A percentile compares a stretch with the other conserved stretches of the same genome.
phyloP scores from a whole-genome alignment of 1,140 invertebrate genomes.

The Radopholus similis region DNA sequence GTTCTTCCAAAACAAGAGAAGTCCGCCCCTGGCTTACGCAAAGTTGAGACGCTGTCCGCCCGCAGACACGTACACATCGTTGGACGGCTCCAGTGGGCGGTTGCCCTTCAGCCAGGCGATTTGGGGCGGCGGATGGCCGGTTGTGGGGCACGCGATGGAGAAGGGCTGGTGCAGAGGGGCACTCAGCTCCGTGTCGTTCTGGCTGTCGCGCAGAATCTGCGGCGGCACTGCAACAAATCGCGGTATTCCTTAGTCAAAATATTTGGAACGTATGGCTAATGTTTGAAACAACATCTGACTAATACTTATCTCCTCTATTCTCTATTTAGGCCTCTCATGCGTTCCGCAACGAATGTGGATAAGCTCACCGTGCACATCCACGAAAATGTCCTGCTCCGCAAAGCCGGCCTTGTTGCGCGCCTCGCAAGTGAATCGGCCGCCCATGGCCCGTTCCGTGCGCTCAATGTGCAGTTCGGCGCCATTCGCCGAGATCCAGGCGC shows the following conservation, averaged over 20 bases:
- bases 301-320: no score
- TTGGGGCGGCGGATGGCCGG: slow-evolving; percentile 63
- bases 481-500: slow-evolving; percentile 30
- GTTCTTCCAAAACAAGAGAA: no score
- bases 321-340: no score
- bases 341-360: no score
- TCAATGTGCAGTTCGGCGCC: not conserved
- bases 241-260: no score
- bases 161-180: slow-evolving; percentile 54
- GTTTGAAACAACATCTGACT: no score
- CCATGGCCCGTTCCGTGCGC: slow-evolving; percentile 49
- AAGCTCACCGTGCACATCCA: no score
- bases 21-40: slow-evolving; percentile 5
- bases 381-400: no score
- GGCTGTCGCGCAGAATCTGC: slow-evolving; percentile 48
- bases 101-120: slow-evolving; percentile 64
- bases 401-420: slow-evolving; percentile 63
- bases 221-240: slow-evolving; percentile 61
- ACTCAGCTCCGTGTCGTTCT: slow-evolving; percentile 47
- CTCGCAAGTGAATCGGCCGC: slow-evolving; percentile 62
- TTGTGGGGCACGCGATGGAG: slow-evolving; percentile 62
- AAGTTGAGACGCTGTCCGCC: slow-evolving; percentile 36
- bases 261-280: no score
- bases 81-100: slow-evolving; percentile 29
- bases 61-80: slow-evolving; percentile 27